phyloP scores from a whole-genome alignment of 1,140 invertebrate genomes.

The Cydia fagiglandana region DNA sequence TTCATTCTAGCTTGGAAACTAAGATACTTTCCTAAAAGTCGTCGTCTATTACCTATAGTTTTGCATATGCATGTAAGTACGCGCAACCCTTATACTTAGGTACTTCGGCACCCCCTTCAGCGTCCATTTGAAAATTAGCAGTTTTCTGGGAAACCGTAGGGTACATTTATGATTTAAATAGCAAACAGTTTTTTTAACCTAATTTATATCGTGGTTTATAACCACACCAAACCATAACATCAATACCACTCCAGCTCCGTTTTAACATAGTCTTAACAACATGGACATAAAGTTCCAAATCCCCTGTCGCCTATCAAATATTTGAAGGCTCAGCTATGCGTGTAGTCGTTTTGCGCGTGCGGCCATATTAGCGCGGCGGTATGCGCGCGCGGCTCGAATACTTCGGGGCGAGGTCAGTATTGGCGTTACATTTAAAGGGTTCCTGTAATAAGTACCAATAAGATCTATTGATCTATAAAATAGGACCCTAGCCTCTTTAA shows the following conservation, averaged over 20 bases:
- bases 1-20: no score
- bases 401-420: not conserved
- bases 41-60: no score
- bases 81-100: no score
- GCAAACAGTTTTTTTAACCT: not conserved
- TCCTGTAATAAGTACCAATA: not conserved
- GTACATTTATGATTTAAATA: no score
- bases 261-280: not conserved
- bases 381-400: constrained; percentile 10
- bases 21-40: no score
- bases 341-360: constrained; percentile 8
- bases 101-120: no score
- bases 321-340: constrained; percentile 41
- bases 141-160: no score
- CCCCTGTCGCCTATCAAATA: constrained; percentile 39
- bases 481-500: no score
- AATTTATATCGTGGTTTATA: not conserved
- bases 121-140: no score
- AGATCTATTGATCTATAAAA: not conserved
- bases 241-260: not conserved
- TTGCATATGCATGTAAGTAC: no score
- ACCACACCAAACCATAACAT: not conserved
- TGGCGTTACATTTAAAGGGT: not conserved
- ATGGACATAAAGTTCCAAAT: not conserved
- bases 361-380: constrained; percentile 20